Percentiles rank a stretch among this genome's conserved stretches.
Conservation (phyloP, 2,113 vertebrate genomes). For the Laterallus jamaicensis region DNA sequence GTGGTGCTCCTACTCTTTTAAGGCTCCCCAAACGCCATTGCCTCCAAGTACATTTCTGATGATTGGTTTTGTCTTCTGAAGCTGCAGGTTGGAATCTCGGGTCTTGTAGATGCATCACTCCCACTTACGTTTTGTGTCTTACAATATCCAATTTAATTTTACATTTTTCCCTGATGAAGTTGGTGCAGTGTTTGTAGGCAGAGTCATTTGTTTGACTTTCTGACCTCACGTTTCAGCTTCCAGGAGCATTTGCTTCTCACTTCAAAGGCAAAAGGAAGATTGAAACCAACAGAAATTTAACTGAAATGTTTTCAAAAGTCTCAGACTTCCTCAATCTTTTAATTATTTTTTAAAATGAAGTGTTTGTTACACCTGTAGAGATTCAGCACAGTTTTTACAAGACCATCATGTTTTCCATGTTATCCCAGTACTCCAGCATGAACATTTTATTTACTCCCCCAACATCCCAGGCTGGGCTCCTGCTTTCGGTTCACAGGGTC, state of each 20-base stretch:
- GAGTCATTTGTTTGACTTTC: not conserved
- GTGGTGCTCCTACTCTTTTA: not conserved
- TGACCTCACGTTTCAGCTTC: not conserved
- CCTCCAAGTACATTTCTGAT: not conserved
- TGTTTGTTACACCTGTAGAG: not conserved
- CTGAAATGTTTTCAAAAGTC: not conserved
- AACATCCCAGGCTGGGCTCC: not conserved
- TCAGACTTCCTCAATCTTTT: not conserved
- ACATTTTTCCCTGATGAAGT: not conserved
- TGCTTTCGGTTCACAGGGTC: not conserved
- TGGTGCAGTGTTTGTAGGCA: not conserved
- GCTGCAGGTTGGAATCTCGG: not conserved
- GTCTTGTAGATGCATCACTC: not conserved
- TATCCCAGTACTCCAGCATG: not conserved
- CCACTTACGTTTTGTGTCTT: rapidly evolving
- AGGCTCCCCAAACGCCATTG: not conserved
- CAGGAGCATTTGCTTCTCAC: not conserved
- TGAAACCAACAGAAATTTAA: not conserved
- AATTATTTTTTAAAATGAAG: not conserved
- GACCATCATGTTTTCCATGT: not conserved
- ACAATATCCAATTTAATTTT: not conserved
- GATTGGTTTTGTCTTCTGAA: not conserved
- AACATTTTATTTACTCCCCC: not conserved
- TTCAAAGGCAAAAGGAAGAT: not conserved
- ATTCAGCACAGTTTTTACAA: not conserved